Base-by-base conservation (phyloP, 2,888 invertebrate genomes). In the Agonopterix subpropinquella region DNA sequence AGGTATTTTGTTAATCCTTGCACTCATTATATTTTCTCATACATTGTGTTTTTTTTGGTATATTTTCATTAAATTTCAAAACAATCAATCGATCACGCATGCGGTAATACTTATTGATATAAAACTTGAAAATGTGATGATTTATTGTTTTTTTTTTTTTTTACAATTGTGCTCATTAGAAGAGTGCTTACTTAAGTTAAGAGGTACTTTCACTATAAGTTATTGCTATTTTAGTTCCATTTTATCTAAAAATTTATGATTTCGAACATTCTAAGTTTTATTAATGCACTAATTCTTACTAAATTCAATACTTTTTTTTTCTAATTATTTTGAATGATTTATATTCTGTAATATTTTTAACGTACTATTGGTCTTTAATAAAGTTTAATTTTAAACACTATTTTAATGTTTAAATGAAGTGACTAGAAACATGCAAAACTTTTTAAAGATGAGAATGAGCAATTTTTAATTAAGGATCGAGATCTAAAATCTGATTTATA, bases 361-460 rank as follows among this genome's bases (percentile, higher is more conserved):
- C 76, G 70, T 70, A 67, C 78, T 82, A 82, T 86, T 86, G 86
- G 86, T 86, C 86, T 72, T 82, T 81, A 80, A 83, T 78, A 81
- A 77, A 74, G 72, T 53, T 65, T 65, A 57, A 59, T 54, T 73
- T 70, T 68, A 69, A 64, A 65, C 62, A 62, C 54, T 68, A 65
- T 62, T 70, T 65, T 62, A 70, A 67, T 68, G 62, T 64, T 60
- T 58, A 62, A 70, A 79, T 80, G 76, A 71, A 75, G 67, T 77
- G 67, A 73, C 64, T 73, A 77, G 73, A 77, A 70, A 75, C 77
- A 77, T 79, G 76, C 73, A 77, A 72, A 65, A 61, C 47, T 51
- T 61, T 67, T 61, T 67, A 65, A 54, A 62, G 57, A 71, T 74
- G 75, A 73, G 60, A 72, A 73, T 82, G 83, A 84, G 83, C 83